A percentile compares a stretch with the other conserved stretches of the same genome.
Evolutionary conservation across 2,797 vertebrate species (phyloP).

Genomic region (Anisognathus igniventris): DNA sequence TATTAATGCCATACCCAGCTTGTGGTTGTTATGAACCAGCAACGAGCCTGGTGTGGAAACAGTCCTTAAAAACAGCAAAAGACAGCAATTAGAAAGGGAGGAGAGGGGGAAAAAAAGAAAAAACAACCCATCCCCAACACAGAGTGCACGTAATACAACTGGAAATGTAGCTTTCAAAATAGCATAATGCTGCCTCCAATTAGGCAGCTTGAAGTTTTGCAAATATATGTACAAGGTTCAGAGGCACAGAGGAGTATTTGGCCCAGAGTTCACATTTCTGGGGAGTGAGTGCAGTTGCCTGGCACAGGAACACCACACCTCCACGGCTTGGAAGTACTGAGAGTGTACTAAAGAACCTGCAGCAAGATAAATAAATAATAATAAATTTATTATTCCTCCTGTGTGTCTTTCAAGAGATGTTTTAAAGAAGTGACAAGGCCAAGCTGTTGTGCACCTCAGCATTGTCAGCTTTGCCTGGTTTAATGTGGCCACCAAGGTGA

Average conservation of each 20-base stretch:
- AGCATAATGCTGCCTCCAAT: background rate
- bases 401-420: accelerated
- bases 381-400: background rate
- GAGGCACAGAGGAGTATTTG: background rate
- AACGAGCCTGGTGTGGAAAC: background rate
- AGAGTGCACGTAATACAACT: background rate
- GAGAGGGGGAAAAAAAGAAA: background rate
- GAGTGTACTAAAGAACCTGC: accelerated
- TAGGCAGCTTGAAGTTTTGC: background rate
- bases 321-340: background rate
- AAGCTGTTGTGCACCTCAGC: background rate
- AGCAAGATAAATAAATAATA: accelerated
- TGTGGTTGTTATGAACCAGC: slow-evolving; percentile 21
- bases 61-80: slow-evolving; percentile 37
- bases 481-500: background rate
- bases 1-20: slow-evolving; percentile 35
- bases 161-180: slow-evolving; percentile 28
- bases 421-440: background rate
- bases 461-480: accelerated
- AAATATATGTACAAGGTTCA: slow-evolving; percentile 36
- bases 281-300: background rate
- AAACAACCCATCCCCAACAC: background rate
- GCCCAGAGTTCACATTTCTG: slow-evolving; percentile 23
- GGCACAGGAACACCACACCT: slow-evolving; percentile 10
- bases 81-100: slow-evolving; percentile 32